Percentiles rank a stretch among this genome's conserved stretches.
phyloP scores from a whole-genome alignment of 2,888 invertebrate species.

The Nebria brevicollis region DNA sequence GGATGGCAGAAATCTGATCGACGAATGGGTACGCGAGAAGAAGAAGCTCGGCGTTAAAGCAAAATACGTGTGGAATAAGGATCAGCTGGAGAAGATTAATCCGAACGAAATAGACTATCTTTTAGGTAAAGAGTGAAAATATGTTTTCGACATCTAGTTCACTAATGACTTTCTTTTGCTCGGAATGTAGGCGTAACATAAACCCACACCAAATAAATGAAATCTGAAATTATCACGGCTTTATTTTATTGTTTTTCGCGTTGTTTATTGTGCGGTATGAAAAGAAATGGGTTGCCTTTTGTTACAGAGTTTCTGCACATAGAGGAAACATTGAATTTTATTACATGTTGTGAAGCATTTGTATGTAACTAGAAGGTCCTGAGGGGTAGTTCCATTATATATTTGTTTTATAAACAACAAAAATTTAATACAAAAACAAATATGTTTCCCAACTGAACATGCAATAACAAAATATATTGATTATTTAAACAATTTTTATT shows the following conservation, averaged over 20 bases:
- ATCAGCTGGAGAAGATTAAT: slow-evolving; percentile 76
- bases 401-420: not conserved
- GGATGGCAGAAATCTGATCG: slow-evolving; percentile 81
- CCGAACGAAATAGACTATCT: slow-evolving; percentile 77
- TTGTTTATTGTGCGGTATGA: not conserved
- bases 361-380: not conserved
- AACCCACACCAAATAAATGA: not conserved
- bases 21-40: slow-evolving; percentile 82
- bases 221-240: slow-evolving; percentile 4
- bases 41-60: slow-evolving; percentile 73
- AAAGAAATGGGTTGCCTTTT: not conserved
- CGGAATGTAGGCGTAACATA: not conserved
- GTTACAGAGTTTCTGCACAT: not conserved
- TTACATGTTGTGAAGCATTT: not conserved
- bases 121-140: slow-evolving; percentile 68
- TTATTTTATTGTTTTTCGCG: not conserved
- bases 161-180: slow-evolving; percentile 13
- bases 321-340: slow-evolving; percentile 4
- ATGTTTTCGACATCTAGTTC: slow-evolving; percentile 26
- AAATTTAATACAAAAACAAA: not conserved
- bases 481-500: no score
- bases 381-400: not conserved
- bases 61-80: slow-evolving; percentile 79
- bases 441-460: no score
- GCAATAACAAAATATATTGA: no score